phyloP scores from a whole-genome alignment of 2,113 vertebrate genomes.

The Peromyscus maniculatus region DNA sequence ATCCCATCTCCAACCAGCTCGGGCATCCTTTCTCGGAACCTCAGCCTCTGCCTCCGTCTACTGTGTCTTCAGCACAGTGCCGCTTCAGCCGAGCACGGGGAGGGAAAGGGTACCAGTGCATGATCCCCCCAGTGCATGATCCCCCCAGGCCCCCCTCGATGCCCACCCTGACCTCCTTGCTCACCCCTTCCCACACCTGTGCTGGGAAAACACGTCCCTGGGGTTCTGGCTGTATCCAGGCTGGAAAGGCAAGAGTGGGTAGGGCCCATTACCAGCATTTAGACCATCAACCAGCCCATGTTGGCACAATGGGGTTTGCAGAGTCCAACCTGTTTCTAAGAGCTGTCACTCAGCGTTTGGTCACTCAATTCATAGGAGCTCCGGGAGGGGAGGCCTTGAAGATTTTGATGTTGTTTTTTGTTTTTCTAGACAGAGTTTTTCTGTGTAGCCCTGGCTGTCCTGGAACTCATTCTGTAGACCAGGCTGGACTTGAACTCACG shows the following conservation, averaged over 20 bases:
- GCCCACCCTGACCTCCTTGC: background rate
- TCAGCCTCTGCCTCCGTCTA: rapidly evolving
- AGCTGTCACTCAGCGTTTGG: rapidly evolving
- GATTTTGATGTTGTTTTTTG: background rate
- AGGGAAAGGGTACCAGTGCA: no score
- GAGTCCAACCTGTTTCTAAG: background rate
- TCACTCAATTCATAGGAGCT: background rate
- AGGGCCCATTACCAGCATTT: background rate
- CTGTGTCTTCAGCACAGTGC: no score
- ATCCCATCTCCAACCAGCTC: background rate
- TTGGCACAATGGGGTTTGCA: no score
- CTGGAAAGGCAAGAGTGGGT: background rate
- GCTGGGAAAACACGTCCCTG: background rate
- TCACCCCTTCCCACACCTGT: no score
- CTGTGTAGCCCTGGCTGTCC: background rate
- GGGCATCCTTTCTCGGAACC: background rate
- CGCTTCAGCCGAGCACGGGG: background rate
- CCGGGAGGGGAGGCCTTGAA: rapidly evolving
- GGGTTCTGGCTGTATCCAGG: background rate
- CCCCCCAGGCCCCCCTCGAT: background rate
- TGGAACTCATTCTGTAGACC: background rate
- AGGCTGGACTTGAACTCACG: background rate
- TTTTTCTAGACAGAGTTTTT: background rate
- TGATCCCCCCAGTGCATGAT: background rate
- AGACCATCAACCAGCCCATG: rapidly evolving